Conservation (phyloP, 2,113 vertebrate species). For the Caretta caretta region DNA sequence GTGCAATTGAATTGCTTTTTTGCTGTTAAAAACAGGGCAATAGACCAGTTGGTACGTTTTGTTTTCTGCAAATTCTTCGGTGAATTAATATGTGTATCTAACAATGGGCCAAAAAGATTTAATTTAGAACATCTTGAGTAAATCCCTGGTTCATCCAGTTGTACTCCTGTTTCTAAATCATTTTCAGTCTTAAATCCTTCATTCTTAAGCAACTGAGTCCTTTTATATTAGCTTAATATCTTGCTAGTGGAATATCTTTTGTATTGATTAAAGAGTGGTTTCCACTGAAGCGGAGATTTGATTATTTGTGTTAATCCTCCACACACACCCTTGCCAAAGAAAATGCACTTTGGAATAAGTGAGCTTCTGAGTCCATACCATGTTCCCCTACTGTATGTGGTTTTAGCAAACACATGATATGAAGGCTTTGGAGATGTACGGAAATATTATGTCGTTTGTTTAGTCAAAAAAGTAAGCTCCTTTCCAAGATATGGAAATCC, state of each 20-base stretch:
- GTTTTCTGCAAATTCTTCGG: neutral
- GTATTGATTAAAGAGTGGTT: constrained; percentile 35
- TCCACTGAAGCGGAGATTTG: neutral
- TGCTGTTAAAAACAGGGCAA: neutral
- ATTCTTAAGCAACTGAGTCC: neutral
- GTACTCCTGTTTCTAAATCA: accelerated
- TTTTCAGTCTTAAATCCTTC: neutral
- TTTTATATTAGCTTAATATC: accelerated
- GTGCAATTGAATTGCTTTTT: neutral
- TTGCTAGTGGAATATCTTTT: neutral
- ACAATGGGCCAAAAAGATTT: neutral
- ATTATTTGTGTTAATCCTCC: neutral
- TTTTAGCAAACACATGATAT: accelerated
- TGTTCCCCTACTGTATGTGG: neutral
- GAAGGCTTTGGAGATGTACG: neutral
- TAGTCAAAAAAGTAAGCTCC: neutral
- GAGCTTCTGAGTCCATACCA: neutral
- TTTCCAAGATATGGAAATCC: constrained; percentile 11
- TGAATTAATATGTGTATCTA: neutral
- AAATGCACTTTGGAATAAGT: accelerated
- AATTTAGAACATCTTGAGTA: neutral
- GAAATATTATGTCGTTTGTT: neutral
- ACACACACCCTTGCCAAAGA: neutral
- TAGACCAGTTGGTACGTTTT: neutral
- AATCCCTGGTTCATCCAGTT: accelerated